phyloP scores from a whole-genome alignment of 2,113 vertebrate genomes.

The Euleptes europaea region DNA sequence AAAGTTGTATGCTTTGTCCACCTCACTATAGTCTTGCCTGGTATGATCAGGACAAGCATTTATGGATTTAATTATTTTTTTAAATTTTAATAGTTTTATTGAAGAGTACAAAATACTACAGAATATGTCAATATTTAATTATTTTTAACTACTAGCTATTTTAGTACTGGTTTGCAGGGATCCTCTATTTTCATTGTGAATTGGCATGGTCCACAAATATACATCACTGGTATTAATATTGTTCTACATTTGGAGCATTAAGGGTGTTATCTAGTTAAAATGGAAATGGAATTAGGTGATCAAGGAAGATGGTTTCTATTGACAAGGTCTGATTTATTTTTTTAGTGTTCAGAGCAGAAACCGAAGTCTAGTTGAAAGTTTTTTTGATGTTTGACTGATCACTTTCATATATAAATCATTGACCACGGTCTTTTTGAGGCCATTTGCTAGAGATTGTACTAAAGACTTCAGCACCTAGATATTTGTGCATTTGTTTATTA shows the following conservation, averaged over 20 bases:
- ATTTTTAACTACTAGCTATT: neutral
- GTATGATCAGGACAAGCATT: conserved; percentile 31
- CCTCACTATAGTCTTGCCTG: neutral
- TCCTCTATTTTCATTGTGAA: neutral
- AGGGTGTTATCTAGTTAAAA: neutral
- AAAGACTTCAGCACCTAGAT: neutral
- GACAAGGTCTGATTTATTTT: neutral
- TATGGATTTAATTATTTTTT: conserved; percentile 35
- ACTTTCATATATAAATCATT: neutral
- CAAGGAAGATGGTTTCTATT: neutral
- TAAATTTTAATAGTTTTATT: no score
- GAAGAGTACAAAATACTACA: no score
- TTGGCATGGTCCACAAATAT: neutral
- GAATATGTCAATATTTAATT: no score
- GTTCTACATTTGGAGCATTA: no score
- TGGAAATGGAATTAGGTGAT: neutral
- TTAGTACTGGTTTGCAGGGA: neutral
- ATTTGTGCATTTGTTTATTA: neutral
- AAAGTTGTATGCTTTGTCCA: neutral
- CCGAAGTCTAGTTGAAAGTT: neutral
- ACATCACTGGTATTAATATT: no score
- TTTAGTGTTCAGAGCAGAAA: neutral
- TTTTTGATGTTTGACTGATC: no score
- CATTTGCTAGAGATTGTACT: neutral
- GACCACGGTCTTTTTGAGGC: neutral